Percentiles rank a stretch among this genome's conserved stretches.
Evolutionary conservation across 2,797 vertebrate species (phyloP).

Genomic region (Hipposideros larvatus): DNA sequence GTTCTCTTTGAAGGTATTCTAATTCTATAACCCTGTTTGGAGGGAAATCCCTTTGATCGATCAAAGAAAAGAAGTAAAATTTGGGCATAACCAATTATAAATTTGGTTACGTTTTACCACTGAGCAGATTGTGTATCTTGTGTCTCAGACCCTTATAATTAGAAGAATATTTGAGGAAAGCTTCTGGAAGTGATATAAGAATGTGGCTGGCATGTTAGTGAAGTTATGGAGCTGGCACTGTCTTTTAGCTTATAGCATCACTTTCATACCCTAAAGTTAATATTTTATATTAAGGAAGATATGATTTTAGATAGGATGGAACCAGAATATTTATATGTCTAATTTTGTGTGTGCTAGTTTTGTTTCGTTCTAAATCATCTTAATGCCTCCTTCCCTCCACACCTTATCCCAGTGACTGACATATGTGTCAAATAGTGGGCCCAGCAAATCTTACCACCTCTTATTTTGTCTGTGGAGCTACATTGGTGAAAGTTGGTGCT

Average conservation of each 20-base stretch:
- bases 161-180: conserved; percentile 58
- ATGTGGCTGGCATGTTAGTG: background rate
- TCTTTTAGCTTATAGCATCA: background rate
- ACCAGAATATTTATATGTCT: conserved; percentile 27
- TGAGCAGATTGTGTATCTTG: background rate
- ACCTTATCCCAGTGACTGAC: conserved; percentile 32
- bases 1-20: conserved; percentile 62
- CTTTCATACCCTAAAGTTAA: conserved; percentile 49
- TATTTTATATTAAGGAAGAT: conserved; percentile 53
- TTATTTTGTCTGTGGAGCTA: conserved; percentile 42
- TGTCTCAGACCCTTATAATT: conserved; percentile 23
- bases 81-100: conserved; percentile 38
- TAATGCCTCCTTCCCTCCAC: background rate
- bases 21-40: conserved; percentile 61
- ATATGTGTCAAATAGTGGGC: background rate
- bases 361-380: background rate
- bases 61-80: conserved; percentile 69
- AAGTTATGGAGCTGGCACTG: conserved; percentile 14
- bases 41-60: conserved; percentile 43
- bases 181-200: conserved; percentile 50
- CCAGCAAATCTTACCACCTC: conserved; percentile 24
- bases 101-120: conserved; percentile 2
- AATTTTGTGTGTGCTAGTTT: conserved; percentile 1
- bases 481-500: conserved; percentile 33
- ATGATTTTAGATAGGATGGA: conserved; percentile 7